A percentile compares a stretch with the other conserved stretches of the same genome.
These are phyloP conservation scores for Eilema depressum DNA, from an alignment of 2,888 invertebrate species.

Conservation along the genomic window DNA sequence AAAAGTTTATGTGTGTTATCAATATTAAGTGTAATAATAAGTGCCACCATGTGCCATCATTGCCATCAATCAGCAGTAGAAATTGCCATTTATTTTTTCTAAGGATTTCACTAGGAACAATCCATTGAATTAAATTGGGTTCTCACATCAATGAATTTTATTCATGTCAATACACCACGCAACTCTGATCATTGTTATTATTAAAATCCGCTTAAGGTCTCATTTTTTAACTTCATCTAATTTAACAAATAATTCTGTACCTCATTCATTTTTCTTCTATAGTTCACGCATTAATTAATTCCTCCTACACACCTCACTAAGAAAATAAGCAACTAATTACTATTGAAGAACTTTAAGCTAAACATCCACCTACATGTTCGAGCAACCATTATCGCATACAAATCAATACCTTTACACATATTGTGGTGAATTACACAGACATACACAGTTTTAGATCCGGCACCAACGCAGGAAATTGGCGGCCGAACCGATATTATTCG, in stretches of 20 bases:
- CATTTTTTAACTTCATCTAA: neutral
- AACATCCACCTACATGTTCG: neutral
- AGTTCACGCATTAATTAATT: neutral
- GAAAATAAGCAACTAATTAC: neutral
- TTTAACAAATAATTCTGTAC: neutral
- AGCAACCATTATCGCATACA: constrained; percentile 47
- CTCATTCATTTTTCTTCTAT: neutral
- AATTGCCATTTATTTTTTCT: too few relatives aligned
- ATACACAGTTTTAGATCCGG: constrained; percentile 45
- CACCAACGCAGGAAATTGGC: constrained; percentile 59
- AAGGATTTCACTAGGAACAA: too few relatives aligned
- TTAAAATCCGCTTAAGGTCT: neutral
- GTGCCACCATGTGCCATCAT: too few relatives aligned
- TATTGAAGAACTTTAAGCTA: neutral
- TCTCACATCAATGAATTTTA: neutral
- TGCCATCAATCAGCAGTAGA: too few relatives aligned
- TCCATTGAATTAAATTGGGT: too few relatives aligned
- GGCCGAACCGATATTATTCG: constrained; percentile 60
- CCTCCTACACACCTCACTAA: neutral
- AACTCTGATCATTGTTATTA: neutral
- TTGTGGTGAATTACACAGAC: constrained; percentile 53
- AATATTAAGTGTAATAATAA: too few relatives aligned
- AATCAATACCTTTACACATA: constrained; percentile 58
- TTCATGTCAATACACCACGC: too few relatives aligned
- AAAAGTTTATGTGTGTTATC: too few relatives aligned